Evolutionary conservation across 2,797 vertebrate species (phyloP).

Genomic region (Macropus fuliginosus): DNA sequence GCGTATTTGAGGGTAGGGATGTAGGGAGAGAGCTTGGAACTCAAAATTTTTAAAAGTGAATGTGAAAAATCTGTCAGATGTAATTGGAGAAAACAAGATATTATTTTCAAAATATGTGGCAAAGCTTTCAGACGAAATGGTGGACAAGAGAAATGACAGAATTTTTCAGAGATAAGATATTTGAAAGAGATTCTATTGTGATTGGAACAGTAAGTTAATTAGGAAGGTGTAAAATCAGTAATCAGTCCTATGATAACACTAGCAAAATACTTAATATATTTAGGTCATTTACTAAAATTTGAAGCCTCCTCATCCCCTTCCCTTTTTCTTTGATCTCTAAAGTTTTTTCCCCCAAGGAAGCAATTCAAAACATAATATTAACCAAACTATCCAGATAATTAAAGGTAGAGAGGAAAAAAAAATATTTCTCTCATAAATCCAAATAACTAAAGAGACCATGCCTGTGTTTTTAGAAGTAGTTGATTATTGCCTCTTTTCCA

Average conservation of each 20-base stretch:
- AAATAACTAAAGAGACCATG: background rate
- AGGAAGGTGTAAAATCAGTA: background rate
- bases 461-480: background rate
- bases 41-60: background rate
- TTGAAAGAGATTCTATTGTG: background rate
- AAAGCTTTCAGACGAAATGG: background rate
- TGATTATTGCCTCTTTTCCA: background rate
- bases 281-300: background rate
- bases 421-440: background rate
- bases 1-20: too few relatives aligned
- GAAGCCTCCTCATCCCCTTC: background rate
- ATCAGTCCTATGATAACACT: background rate
- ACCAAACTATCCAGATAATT: background rate
- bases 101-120: background rate
- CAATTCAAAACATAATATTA: background rate
- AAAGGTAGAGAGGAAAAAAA: background rate
- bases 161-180: background rate
- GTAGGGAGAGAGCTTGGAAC: background rate
- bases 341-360: background rate
- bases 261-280: background rate
- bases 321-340: background rate
- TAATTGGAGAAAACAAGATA: background rate
- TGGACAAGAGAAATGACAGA: background rate
- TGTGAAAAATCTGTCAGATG: background rate
- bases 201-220: background rate